A percentile compares a stretch with the other conserved stretches of the same genome.
phyloP scores from a whole-genome alignment of 2,113 vertebrate genomes.

The Argyrosomus japonicus region DNA sequence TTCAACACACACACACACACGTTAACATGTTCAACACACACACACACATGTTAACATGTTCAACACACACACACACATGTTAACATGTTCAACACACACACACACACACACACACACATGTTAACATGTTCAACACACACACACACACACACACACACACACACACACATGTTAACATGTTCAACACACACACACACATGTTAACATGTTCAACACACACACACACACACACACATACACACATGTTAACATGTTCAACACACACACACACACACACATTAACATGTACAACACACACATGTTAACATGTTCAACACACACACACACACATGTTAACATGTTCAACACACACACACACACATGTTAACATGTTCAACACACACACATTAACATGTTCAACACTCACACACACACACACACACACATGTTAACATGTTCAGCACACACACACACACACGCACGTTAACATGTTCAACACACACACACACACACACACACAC shows the following conservation, averaged over 20 bases:
- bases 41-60: too few relatives aligned
- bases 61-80: conserved; percentile 40
- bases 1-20: conserved; percentile 33
- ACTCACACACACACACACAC: conserved; percentile 46
- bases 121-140: too few relatives aligned
- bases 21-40: too few relatives aligned
- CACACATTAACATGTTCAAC: too few relatives aligned
- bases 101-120: too few relatives aligned
- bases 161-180: too few relatives aligned
- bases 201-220: too few relatives aligned
- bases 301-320: too few relatives aligned
- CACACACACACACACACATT: too few relatives aligned
- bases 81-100: conserved; percentile 28
- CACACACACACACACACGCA: conserved; percentile 44
- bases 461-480: too few relatives aligned
- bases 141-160: conserved; percentile 45
- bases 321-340: conserved; percentile 36
- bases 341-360: conserved; percentile 33
- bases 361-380: too few relatives aligned
- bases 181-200: conserved; percentile 37
- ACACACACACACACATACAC: conserved; percentile 44
- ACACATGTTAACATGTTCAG: conserved; percentile 20
- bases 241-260: conserved; percentile 25
- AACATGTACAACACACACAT: too few relatives aligned
- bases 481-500: conserved; percentile 42